phyloP scores from a whole-genome alignment of 2,888 invertebrate genomes.

The Osedax fenrisi region DNA sequence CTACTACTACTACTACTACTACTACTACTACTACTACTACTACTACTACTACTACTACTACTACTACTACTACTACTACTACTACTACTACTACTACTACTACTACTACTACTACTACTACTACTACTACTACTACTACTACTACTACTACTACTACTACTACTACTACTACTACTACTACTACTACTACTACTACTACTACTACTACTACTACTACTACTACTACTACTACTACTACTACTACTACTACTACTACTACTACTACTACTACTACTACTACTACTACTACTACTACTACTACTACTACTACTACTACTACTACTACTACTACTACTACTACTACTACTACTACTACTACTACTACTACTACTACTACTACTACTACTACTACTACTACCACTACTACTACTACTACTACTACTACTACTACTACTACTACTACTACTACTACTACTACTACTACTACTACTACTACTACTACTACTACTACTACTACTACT shows the following conservation, averaged over 20 bases:
- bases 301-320: background rate
- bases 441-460: background rate
- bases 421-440: background rate
- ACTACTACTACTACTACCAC: background rate
- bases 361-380: background rate
- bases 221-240: background rate
- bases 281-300: background rate
- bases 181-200: background rate
- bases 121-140: background rate
- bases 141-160: background rate
- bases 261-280: background rate
- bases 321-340: background rate
- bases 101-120: background rate
- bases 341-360: background rate
- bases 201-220: background rate
- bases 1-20: background rate
- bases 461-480: background rate
- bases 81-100: background rate
- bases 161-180: background rate
- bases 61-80: background rate
- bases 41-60: background rate
- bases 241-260: background rate
- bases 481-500: background rate
- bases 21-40: background rate
- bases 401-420: background rate